A percentile compares a stretch with the other conserved stretches of the same genome.
phyloP scores from a whole-genome alignment of 1,140 invertebrate genomes.

The Drosophila ogumai region DNA sequence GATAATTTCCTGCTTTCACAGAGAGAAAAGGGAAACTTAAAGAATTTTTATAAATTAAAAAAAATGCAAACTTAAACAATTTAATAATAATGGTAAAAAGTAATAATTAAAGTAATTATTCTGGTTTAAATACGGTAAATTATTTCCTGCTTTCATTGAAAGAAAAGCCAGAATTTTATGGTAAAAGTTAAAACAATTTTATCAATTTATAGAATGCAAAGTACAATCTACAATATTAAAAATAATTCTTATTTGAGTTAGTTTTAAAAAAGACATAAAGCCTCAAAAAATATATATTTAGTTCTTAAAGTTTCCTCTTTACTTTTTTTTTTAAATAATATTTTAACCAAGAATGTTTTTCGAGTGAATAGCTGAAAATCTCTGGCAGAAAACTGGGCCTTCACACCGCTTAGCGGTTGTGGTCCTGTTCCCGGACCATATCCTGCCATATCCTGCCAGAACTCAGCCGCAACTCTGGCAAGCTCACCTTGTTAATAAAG shows the following conservation, averaged over 20 bases:
- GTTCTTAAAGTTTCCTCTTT: too few relatives aligned
- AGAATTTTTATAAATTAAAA: background rate
- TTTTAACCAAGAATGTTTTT: too few relatives aligned
- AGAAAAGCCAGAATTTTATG: background rate
- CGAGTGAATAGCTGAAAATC: slow-evolving; percentile 19
- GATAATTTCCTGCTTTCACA: slow-evolving; percentile 23
- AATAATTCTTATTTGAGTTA: background rate
- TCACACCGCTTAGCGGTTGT: slow-evolving; percentile 18
- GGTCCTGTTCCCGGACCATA: slow-evolving; percentile 8
- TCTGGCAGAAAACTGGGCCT: slow-evolving; percentile 20
- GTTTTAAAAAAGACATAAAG: too few relatives aligned
- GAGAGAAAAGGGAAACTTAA: background rate
- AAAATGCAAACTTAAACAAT: background rate
- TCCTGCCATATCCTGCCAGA: slow-evolving; percentile 37
- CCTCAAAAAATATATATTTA: background rate
- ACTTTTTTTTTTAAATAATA: too few relatives aligned
- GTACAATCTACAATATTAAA: too few relatives aligned
- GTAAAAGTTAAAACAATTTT: too few relatives aligned
- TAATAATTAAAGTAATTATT: slow-evolving; percentile 65
- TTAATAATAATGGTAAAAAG: too few relatives aligned
- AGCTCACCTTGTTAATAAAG: slow-evolving; percentile 67
- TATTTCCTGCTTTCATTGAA: slow-evolving; percentile 19
- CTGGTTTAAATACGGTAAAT: slow-evolving; percentile 36
- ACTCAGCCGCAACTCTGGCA: slow-evolving; percentile 46
- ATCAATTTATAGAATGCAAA: too few relatives aligned